These are phyloP conservation scores for Onychomys arenicola DNA, from an alignment of 2,797 vertebrate genomes.

Conservation along the genomic window DNA sequence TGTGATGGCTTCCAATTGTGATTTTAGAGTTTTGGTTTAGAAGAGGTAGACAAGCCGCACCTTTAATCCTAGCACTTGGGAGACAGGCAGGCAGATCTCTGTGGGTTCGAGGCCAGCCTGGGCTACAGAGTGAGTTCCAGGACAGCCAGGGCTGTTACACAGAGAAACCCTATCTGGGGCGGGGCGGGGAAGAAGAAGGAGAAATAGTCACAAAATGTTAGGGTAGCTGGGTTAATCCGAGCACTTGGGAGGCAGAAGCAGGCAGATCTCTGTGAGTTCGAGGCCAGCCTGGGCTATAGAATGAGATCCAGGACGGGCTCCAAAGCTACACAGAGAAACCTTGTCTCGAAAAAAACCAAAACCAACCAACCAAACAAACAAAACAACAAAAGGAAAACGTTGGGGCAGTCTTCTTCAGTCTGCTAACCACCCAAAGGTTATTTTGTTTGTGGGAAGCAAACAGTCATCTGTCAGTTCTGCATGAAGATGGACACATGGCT, in stretches of 20 bases:
- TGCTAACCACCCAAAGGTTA: slow-evolving; percentile 70
- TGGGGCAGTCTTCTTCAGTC: slow-evolving; percentile 48
- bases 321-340: too few species aligned
- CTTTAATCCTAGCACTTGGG: background rate
- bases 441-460: slow-evolving; percentile 58
- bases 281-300: too few species aligned
- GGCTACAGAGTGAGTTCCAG: background rate
- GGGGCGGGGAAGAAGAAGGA: too few species aligned
- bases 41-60: background rate
- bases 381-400: background rate
- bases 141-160: background rate
- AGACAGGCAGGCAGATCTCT: background rate
- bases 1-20: slow-evolving; percentile 41
- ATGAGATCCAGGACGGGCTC: too few species aligned
- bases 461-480: slow-evolving; percentile 38
- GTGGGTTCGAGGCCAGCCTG: background rate
- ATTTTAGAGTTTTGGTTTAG: slow-evolving; percentile 58
- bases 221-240: background rate
- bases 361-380: too few species aligned
- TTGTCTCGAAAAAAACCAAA: too few species aligned
- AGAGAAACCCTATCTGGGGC: background rate
- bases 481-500: slow-evolving; percentile 13
- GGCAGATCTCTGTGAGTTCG: too few species aligned
- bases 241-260: too few species aligned
- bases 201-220: too few species aligned